A percentile compares a stretch with the other conserved stretches of the same genome.
Evolutionary conservation across 2,888 invertebrate genomes (phyloP).

Genomic region (Spodoptera picta): DNA sequence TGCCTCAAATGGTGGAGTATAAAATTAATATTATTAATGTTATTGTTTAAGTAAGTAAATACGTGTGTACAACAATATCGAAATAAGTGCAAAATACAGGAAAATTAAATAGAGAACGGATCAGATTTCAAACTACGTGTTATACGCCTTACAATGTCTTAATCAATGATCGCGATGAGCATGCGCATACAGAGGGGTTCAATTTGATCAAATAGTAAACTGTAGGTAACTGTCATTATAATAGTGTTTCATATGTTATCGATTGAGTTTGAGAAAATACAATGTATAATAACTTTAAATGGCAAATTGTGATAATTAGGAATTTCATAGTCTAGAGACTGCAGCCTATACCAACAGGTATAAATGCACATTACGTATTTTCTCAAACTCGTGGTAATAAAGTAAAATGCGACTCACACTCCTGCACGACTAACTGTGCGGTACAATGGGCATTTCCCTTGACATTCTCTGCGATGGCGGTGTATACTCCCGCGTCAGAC

Average conservation of each 20-base stretch:
- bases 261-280: constrained; percentile 16
- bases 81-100: constrained; percentile 74
- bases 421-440: constrained; percentile 95
- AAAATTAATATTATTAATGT: constrained; percentile 20
- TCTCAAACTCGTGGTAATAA: constrained; percentile 25
- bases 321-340: no score
- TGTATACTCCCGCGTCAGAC: constrained; percentile 96
- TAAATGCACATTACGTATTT: neutral
- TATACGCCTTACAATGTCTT: constrained; percentile 86
- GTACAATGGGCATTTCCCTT: constrained; percentile 95
- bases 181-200: constrained; percentile 64
- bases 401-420: constrained; percentile 90
- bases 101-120: constrained; percentile 72
- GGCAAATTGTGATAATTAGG: no score
- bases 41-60: constrained; percentile 47
- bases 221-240: constrained; percentile 1
- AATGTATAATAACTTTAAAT: no score
- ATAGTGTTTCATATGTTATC: neutral
- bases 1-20: constrained; percentile 46
- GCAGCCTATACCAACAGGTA: neutral
- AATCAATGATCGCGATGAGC: constrained; percentile 79
- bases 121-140: constrained; percentile 73
- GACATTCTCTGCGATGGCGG: constrained; percentile 94
- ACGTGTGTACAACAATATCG: constrained; percentile 53
- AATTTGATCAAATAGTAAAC: constrained; percentile 5